phyloP scores from a whole-genome alignment of 2,797 vertebrate genomes.

The Salmo trutta region DNA sequence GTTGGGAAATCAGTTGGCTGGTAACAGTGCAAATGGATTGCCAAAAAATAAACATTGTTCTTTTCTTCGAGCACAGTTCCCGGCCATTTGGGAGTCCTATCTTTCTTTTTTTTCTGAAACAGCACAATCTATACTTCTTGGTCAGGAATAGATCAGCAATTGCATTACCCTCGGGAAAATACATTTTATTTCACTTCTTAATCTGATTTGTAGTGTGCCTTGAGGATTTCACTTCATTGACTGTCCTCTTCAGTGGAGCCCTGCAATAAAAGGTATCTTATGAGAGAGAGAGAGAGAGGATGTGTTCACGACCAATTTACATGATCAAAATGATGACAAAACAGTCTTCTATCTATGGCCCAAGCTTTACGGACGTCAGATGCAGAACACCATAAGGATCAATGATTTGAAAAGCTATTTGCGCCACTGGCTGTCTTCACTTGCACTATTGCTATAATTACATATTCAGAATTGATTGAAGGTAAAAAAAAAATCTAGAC shows the following conservation, averaged over 20 bases:
- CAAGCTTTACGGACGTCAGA: neutral
- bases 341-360: neutral
- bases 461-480: neutral
- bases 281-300: neutral
- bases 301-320: conserved; percentile 19
- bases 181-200: conserved; percentile 20
- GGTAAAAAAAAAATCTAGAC: neutral
- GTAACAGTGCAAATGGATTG: conserved; percentile 16
- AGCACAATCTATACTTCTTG: conserved; percentile 19
- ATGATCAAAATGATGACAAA: neutral
- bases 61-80: conserved; percentile 42
- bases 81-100: conserved; percentile 27
- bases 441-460: neutral
- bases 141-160: conserved; percentile 6
- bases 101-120: conserved; percentile 7
- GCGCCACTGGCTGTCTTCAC: neutral
- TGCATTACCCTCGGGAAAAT: neutral
- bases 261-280: conserved; percentile 4
- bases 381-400: neutral
- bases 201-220: conserved; percentile 14
- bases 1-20: neutral
- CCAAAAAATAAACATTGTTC: conserved; percentile 26
- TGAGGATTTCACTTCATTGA: neutral
- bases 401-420: neutral
- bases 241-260: neutral